Evolutionary conservation across 2,797 vertebrate genomes (phyloP).

Genomic region (Etheostoma nigrum): DNA sequence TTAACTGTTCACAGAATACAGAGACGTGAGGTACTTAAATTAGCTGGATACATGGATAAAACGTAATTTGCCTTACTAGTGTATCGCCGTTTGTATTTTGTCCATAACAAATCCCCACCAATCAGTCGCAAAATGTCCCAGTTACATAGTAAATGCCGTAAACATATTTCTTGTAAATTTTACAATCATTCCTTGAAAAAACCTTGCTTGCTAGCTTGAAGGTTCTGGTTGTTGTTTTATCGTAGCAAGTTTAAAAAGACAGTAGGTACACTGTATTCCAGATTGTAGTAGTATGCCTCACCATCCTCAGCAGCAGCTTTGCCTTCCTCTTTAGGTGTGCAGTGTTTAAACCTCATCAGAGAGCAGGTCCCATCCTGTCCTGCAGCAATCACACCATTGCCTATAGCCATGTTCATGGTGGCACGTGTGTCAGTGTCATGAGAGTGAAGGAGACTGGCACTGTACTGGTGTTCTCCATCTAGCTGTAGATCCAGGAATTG

Average conservation of each 20-base stretch:
- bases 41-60: too few species aligned
- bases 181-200: too few species aligned
- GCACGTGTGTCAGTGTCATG: slow-evolving; percentile 92
- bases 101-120: too few species aligned
- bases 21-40: too few species aligned
- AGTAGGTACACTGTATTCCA: background rate
- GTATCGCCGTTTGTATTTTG: too few species aligned
- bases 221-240: background rate
- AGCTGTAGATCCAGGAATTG: slow-evolving; percentile 91
- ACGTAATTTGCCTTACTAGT: too few species aligned
- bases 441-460: slow-evolving; percentile 89
- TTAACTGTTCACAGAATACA: too few species aligned
- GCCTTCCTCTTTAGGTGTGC: slow-evolving; percentile 41
- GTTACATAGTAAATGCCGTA: too few species aligned
- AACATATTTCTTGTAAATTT: too few species aligned
- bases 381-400: slow-evolving; percentile 89
- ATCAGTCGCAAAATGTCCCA: too few species aligned
- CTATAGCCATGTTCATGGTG: slow-evolving; percentile 94
- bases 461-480: slow-evolving; percentile 84
- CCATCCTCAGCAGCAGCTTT: slow-evolving; percentile 73
- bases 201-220: too few species aligned
- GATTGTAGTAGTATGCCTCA: slow-evolving; percentile 64
- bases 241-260: too few species aligned
- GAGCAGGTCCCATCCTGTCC: slow-evolving; percentile 93
- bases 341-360: slow-evolving; percentile 85